Evolutionary conservation across 2,888 invertebrate genomes (phyloP).

Genomic region (Heterodera filipjevi): DNA sequence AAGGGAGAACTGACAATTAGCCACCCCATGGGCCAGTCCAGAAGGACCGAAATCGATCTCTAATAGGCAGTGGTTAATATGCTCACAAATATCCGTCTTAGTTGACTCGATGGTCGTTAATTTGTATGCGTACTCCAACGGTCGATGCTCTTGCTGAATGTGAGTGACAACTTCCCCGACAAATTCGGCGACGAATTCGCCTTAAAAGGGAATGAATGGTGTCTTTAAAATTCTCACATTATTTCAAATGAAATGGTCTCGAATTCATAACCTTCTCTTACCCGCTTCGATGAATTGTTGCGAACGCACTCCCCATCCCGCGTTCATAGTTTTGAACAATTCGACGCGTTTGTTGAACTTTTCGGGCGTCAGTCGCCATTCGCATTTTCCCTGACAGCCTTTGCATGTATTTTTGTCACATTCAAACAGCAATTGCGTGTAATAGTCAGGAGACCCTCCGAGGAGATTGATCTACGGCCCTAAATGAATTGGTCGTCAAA

Average conservation of each 20-base stretch:
- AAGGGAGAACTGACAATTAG: too few species aligned
- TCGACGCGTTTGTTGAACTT: slow-evolving; percentile 31
- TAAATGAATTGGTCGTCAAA: too few species aligned
- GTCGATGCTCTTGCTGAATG: slow-evolving; percentile 76
- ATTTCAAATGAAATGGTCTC: too few species aligned
- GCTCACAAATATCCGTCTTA: background rate
- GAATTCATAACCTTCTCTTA: background rate
- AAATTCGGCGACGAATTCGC: slow-evolving; percentile 95
- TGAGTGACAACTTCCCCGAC: slow-evolving; percentile 91
- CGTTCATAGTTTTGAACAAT: slow-evolving; percentile 33
- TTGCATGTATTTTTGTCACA: slow-evolving; percentile 33
- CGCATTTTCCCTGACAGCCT: slow-evolving; percentile 36
- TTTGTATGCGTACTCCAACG: slow-evolving; percentile 34
- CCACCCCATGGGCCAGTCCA: too few species aligned
- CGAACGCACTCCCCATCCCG: slow-evolving; percentile 37
- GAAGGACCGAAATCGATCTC: too few species aligned
- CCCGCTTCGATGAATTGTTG: slow-evolving; percentile 33
- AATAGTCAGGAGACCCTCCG: slow-evolving; percentile 21
- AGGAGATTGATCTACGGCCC: slow-evolving; percentile 31
- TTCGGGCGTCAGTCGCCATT: slow-evolving; percentile 29
- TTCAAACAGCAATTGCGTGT: slow-evolving; percentile 29
- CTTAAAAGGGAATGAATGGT: slow-evolving; percentile 66
- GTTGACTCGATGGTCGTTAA: background rate
- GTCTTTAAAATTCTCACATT: too few species aligned
- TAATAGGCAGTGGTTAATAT: too few species aligned